A percentile compares a stretch with the other conserved stretches of the same genome.
Conservation (phyloP, 2,113 vertebrate species). For the Peromyscus californicus region DNA sequence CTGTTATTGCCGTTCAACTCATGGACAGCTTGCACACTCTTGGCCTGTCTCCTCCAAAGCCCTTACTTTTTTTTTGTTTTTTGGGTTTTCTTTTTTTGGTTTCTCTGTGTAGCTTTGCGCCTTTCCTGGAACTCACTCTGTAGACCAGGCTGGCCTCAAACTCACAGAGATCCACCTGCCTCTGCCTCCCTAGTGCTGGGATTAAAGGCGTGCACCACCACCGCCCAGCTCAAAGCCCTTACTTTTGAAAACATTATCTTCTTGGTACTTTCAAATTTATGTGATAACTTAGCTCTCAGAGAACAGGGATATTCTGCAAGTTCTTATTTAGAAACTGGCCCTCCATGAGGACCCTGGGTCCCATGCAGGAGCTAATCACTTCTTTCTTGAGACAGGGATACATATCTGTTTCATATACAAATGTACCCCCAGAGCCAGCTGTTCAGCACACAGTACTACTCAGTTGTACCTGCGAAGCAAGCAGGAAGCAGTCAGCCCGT, state of each 20-base stretch:
- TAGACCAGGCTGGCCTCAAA: no score
- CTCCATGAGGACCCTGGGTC: not conserved
- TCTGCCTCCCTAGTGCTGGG: no score
- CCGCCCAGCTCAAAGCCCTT: no score
- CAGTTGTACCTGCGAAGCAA: not conserved
- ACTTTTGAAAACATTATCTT: not conserved
- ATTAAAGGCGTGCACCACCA: no score
- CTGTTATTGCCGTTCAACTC: not conserved
- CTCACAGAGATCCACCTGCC: no score
- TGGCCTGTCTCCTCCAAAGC: not conserved
- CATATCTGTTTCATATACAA: not conserved
- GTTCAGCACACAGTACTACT: not conserved
- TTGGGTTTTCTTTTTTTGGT: no score
- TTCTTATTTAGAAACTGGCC: not conserved
- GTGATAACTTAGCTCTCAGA: not conserved
- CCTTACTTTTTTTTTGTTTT: not conserved
- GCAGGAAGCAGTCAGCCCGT: not conserved
- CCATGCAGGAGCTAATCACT: not conserved
- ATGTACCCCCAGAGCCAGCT: not conserved
- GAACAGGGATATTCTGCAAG: not conserved
- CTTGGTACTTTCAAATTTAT: not conserved
- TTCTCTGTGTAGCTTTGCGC: no score
- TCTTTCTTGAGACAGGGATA: not conserved
- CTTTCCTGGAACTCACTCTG: no score
- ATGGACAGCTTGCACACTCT: rapidly evolving